phyloP scores from a whole-genome alignment of 2,888 invertebrate genomes.

The Drosophila cracens region DNA sequence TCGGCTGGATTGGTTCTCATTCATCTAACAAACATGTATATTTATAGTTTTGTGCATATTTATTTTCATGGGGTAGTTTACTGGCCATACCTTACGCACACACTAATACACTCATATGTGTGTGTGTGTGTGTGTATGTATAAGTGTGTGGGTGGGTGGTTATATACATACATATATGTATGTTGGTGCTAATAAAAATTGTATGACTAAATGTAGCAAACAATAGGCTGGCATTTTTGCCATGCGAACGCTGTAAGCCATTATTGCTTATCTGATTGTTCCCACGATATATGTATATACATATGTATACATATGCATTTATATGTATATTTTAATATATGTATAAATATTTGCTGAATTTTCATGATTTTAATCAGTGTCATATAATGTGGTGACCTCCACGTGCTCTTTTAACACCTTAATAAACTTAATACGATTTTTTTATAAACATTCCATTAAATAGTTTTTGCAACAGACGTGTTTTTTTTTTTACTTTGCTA shows the following conservation, averaged over 20 bases:
- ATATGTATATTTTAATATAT: constrained; percentile 1
- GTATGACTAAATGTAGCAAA: constrained; percentile 44
- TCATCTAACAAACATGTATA: constrained; percentile 4
- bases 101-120: not conserved
- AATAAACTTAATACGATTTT: constrained; percentile 43
- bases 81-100: constrained; percentile 2
- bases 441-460: constrained; percentile 20
- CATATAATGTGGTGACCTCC: constrained; percentile 32
- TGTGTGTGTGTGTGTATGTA: not conserved
- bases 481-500: constrained; percentile 7
- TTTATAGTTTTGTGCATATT: constrained; percentile 3
- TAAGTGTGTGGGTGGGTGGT: not conserved
- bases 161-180: not conserved
- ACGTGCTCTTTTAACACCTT: constrained; percentile 39
- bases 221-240: constrained; percentile 31
- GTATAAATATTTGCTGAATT: constrained; percentile 48
- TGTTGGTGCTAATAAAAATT: constrained; percentile 44
- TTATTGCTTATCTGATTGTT: constrained; percentile 57
- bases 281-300: constrained; percentile 4
- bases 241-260: constrained; percentile 41
- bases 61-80: constrained; percentile 4
- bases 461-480: constrained; percentile 23
- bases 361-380: constrained; percentile 57
- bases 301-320: too few species aligned
- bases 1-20: not conserved